A percentile compares a stretch with the other conserved stretches of the same genome.
Evolutionary conservation across 2,113 vertebrate species (phyloP).

Genomic region (Petrocephalus microphthalmus): DNA sequence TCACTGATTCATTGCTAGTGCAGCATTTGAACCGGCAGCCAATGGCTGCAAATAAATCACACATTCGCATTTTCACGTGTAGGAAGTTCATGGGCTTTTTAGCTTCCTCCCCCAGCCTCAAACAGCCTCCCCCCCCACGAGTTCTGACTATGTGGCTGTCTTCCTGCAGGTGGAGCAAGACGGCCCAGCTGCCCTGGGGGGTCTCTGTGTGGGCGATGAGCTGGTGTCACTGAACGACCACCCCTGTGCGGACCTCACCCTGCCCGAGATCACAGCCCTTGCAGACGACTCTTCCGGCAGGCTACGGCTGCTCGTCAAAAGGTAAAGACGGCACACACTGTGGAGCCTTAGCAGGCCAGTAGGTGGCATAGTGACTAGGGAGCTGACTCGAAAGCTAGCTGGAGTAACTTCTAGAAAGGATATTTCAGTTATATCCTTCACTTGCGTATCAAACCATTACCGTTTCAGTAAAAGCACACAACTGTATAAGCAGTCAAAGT

Average conservation of each 20-base stretch:
- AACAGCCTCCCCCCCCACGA: not conserved
- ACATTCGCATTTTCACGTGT: too few relatives aligned
- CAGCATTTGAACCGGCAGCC: too few relatives aligned
- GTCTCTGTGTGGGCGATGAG: slow-evolving; percentile 80
- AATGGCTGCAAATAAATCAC: too few relatives aligned
- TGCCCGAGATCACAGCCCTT: slow-evolving; percentile 69
- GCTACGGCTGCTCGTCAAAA: slow-evolving; percentile 84
- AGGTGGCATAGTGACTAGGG: not conserved
- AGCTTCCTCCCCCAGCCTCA: not conserved
- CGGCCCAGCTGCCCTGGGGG: slow-evolving; percentile 74
- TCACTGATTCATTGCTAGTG: too few relatives aligned
- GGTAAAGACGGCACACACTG: slow-evolving; percentile 57
- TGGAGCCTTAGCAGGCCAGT: not conserved
- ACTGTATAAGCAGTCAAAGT: not conserved
- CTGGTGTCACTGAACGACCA: slow-evolving; percentile 84
- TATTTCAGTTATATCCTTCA: not conserved
- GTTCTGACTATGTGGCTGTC: not conserved
- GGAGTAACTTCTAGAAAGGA: not conserved
- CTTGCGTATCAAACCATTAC: not conserved
- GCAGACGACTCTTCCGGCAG: slow-evolving; percentile 71
- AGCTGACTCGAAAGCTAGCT: not conserved
- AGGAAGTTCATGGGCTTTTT: not conserved
- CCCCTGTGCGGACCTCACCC: slow-evolving; percentile 73
- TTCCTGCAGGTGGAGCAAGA: slow-evolving; percentile 53
- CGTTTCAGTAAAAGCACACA: not conserved